Evolutionary conservation across 2,113 vertebrate genomes (phyloP).

Genomic region (Nerophis ophidion): DNA sequence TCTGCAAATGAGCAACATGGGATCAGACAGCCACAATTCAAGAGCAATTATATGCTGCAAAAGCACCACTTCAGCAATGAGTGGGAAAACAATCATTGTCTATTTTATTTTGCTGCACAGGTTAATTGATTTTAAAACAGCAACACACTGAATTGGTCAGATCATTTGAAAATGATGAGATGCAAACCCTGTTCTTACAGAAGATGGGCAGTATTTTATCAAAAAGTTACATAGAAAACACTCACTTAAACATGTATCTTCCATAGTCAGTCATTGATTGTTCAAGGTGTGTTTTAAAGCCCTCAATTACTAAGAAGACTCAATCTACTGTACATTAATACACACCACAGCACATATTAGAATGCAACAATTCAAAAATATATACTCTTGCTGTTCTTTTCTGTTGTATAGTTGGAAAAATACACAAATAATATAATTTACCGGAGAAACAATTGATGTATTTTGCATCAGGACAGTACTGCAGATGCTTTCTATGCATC

Average conservation of each 20-base stretch:
- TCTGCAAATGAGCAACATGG: background rate
- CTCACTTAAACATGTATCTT: constrained; percentile 35
- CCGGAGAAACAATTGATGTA: constrained; percentile 31
- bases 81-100: constrained; percentile 31
- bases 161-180: constrained; percentile 32
- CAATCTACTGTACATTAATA: constrained; percentile 57
- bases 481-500: constrained; percentile 24
- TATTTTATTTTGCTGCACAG: constrained; percentile 39
- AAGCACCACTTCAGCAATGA: constrained; percentile 45
- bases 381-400: constrained; percentile 55
- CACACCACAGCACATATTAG: constrained; percentile 61
- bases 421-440: constrained; percentile 48
- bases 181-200: constrained; percentile 23
- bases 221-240: constrained; percentile 72
- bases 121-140: constrained; percentile 53
- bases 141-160: constrained; percentile 30
- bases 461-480: constrained; percentile 45
- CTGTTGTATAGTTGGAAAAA: constrained; percentile 53
- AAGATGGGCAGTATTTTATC: constrained; percentile 68
- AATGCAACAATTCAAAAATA: constrained; percentile 69
- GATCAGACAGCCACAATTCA: constrained; percentile 17
- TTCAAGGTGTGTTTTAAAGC: constrained; percentile 34
- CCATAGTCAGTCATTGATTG: constrained; percentile 6
- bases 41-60: constrained; percentile 46
- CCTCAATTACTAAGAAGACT: constrained; percentile 46